Conservation (phyloP, 2,113 vertebrate genomes). For the Microcebus tavaratra region DNA sequence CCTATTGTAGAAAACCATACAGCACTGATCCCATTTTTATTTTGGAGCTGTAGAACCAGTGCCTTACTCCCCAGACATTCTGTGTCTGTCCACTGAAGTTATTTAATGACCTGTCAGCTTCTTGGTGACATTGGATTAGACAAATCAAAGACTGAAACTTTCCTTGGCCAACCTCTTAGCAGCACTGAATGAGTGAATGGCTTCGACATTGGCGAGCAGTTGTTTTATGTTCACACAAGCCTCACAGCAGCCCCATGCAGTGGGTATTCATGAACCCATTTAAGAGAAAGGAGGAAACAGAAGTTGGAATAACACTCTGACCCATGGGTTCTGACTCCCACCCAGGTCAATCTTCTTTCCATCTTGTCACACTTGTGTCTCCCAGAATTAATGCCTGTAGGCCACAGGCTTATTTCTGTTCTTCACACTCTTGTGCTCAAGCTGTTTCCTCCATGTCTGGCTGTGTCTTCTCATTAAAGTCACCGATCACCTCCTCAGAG, state of each 20-base stretch:
- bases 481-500: background rate
- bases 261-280: background rate
- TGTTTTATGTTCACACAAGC: background rate
- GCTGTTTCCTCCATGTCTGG: background rate
- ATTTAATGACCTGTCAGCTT: background rate
- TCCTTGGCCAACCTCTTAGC: background rate
- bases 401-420: background rate
- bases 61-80: background rate
- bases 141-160: background rate
- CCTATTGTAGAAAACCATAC: background rate
- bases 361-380: background rate
- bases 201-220: background rate
- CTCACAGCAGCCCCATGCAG: background rate
- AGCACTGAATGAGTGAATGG: background rate
- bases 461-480: background rate
- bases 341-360: background rate
- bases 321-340: background rate
- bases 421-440: background rate
- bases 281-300: background rate
- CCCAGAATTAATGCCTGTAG: background rate
- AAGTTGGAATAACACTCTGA: background rate
- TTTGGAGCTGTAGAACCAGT: background rate
- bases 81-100: background rate
- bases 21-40: background rate
- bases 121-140: background rate